Conservation (phyloP, 2,797 vertebrate species). For the Phrynocephalus vlangalii region DNA sequence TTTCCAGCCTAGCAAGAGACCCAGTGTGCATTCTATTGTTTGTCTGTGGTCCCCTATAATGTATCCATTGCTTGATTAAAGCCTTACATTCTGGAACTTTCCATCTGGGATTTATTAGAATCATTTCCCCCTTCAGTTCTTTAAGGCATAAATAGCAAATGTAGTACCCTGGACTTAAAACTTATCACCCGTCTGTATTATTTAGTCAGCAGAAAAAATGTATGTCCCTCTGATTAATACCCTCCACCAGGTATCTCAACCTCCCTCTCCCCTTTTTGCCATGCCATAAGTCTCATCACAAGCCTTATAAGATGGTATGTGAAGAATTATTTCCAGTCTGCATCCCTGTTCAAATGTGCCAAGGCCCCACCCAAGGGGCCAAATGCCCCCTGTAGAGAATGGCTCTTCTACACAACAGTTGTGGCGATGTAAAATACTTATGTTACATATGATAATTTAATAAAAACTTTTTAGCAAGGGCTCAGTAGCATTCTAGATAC, state of each 20-base stretch:
- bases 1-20: slow-evolving; percentile 9
- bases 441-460: background rate
- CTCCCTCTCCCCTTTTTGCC: too few relatives aligned
- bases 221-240: background rate
- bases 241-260: background rate
- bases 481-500: background rate
- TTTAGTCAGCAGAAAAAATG: background rate
- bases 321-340: too few relatives aligned
- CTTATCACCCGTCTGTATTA: background rate
- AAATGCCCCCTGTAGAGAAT: too few relatives aligned
- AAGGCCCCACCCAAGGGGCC: too few relatives aligned
- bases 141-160: slow-evolving; percentile 16
- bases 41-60: background rate
- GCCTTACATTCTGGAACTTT: background rate
- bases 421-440: background rate
- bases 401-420: background rate
- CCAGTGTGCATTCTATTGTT: background rate
- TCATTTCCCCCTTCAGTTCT: background rate
- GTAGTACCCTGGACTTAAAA: background rate
- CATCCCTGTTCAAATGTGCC: too few relatives aligned
- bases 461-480: background rate
- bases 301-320: too few relatives aligned
- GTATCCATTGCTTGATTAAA: background rate
- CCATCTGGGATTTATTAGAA: slow-evolving; percentile 16
- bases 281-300: too few relatives aligned